Conservation (phyloP, 2,888 invertebrate species). For the Strigamia maritima region DNA sequence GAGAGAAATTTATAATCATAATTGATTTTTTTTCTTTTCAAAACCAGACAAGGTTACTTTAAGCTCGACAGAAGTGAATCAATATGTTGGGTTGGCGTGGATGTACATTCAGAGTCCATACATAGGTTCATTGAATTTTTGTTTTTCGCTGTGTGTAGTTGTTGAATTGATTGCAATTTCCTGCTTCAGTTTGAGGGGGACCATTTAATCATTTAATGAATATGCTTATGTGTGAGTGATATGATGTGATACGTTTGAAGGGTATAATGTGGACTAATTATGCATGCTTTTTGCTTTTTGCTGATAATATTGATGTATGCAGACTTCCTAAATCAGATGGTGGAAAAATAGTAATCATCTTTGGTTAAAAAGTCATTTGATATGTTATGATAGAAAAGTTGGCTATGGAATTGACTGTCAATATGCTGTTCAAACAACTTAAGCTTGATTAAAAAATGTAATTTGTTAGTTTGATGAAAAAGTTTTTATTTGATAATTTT, state of each 20-base stretch:
- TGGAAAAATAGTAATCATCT: not conserved
- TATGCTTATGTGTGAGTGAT: slow-evolving; percentile 13
- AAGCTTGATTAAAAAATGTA: not conserved
- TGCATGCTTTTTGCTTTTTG: slow-evolving; percentile 24
- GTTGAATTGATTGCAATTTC: slow-evolving; percentile 12
- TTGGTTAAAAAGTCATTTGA: not conserved
- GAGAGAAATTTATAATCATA: not conserved
- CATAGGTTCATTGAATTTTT: slow-evolving; percentile 5
- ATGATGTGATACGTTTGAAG: not conserved
- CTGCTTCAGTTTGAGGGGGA: slow-evolving; percentile 5
- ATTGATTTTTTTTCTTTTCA: not conserved
- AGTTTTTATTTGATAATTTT: not conserved
- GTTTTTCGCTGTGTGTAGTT: not conserved
- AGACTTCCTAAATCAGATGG: not conserved
- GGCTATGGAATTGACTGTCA: not conserved
- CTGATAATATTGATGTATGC: not conserved
- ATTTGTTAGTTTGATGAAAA: not conserved
- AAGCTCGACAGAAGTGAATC: not conserved
- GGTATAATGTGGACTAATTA: not conserved
- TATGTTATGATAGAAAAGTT: not conserved
- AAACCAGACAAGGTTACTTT: not conserved
- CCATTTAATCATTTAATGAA: slow-evolving; percentile 26
- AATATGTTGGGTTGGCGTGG: not conserved
- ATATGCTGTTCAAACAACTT: not conserved
- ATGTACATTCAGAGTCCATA: not conserved